Percentiles rank a stretch among this genome's conserved stretches.
Evolutionary conservation across 2,113 vertebrate species (phyloP).

Genomic region (Varanus salvator): DNA sequence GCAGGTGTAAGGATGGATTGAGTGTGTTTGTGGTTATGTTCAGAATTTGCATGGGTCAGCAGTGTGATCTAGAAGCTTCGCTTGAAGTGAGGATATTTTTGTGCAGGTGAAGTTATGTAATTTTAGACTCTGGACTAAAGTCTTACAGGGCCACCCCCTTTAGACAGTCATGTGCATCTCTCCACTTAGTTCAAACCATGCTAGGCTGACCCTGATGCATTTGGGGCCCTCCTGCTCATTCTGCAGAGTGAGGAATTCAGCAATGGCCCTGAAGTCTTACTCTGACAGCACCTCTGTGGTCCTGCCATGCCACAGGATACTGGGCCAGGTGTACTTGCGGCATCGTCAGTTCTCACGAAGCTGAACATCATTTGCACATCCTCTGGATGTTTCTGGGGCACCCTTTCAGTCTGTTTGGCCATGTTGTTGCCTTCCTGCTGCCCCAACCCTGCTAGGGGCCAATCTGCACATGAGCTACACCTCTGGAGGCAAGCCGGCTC

Average conservation of each 20-base stretch:
- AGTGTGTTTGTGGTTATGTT: neutral
- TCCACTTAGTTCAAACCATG: no score
- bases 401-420: neutral
- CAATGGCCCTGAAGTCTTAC: neutral
- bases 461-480: neutral
- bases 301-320: neutral
- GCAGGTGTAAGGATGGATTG: neutral
- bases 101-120: neutral
- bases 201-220: no score
- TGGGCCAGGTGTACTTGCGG: neutral
- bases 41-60: no score
- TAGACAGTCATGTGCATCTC: no score
- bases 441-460: neutral
- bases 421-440: neutral
- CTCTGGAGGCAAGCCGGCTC: neutral
- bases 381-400: neutral
- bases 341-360: neutral
- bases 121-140: no score
- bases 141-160: no score
- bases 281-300: no score
- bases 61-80: neutral
- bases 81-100: neutral
- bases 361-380: neutral
- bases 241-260: neutral
- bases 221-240: neutral